These are phyloP conservation scores for Pseudochirops cupreus DNA, from an alignment of 2,797 vertebrate species.

Conservation along the genomic window DNA sequence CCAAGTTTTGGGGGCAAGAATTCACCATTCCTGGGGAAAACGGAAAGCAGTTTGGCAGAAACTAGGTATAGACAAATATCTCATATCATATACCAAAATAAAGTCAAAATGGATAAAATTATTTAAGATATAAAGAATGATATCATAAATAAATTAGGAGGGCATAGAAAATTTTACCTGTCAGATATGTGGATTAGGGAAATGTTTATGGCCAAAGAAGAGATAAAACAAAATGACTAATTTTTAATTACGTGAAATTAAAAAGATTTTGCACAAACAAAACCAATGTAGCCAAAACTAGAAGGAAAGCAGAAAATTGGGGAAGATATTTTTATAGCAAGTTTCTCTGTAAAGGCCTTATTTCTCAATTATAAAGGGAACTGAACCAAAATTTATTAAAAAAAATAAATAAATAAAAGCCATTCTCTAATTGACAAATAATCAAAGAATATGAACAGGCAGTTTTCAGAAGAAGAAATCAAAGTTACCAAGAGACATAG, in stretches of 20 bases:
- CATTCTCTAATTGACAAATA: background rate
- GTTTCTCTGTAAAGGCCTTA: background rate
- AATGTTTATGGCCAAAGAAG: background rate
- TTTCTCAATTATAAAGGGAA: background rate
- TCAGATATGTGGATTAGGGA: background rate
- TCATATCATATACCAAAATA: background rate
- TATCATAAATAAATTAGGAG: background rate
- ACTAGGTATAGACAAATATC: background rate
- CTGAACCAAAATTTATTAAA: background rate
- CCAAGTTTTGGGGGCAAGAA: background rate
- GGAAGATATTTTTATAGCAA: background rate
- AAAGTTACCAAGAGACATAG: background rate
- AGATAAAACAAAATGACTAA: background rate
- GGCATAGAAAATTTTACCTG: background rate
- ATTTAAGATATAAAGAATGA: background rate
- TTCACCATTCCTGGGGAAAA: background rate
- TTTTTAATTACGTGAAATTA: background rate
- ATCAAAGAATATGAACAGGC: background rate
- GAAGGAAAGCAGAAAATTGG: background rate
- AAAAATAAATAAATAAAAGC: background rate
- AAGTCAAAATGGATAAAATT: background rate
- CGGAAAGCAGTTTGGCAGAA: background rate
- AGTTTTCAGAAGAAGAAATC: no score
- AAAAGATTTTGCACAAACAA: background rate
- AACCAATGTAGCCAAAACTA: background rate